Base-by-base conservation (phyloP, 2,888 invertebrate species). In the Incurvaria masculella region DNA sequence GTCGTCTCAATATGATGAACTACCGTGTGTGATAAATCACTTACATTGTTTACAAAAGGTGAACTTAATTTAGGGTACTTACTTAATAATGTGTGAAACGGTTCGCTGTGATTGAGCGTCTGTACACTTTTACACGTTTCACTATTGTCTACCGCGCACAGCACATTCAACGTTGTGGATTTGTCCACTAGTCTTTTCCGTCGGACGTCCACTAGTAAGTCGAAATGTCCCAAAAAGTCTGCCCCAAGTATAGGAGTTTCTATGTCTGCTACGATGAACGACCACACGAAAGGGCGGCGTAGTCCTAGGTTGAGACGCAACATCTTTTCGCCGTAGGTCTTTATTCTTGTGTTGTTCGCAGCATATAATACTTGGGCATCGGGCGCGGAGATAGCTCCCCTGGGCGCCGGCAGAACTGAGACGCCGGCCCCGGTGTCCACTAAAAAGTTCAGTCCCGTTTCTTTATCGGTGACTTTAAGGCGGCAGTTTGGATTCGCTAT, bases 341-440 rank as follows among this genome's bases (percentile, higher is more conserved):
- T n/a, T n/a, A n/a, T n/a, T n/a, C n/a, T n/a, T n/a, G n/a, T n/a
- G n/a, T n/a, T n/a, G 17, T 55, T 55, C 2, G 54, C 53, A 4
- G 54, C 54, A 21, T 47, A 54, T 3, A 53, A 39, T 38, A 49
- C 51, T 42, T 49, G 51, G 11, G 33, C 19, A n/a, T n/a, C n/a
- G 21, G 4, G 39, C 17, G n/a, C 33, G 18, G 17, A 18, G 20
- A 17, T 42, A 14, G 17, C 20, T 21, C 21, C 14, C 6, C 6
- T 16, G 10, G 17, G 3, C 14, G 27, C 11, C n/a, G 53, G 53
- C 2, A 53, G 8, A 2, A 53, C 50, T 5, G 52, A 55, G 10
- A 55, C 38, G 42, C 53, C 49, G 2, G 53, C 53, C 1, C 55
- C 53, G 0, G 52, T 55, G 20, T 55, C 55, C 0, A 55, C 42